Conservation (phyloP, 2,888 invertebrate genomes). For the Chouioia cunea region DNA sequence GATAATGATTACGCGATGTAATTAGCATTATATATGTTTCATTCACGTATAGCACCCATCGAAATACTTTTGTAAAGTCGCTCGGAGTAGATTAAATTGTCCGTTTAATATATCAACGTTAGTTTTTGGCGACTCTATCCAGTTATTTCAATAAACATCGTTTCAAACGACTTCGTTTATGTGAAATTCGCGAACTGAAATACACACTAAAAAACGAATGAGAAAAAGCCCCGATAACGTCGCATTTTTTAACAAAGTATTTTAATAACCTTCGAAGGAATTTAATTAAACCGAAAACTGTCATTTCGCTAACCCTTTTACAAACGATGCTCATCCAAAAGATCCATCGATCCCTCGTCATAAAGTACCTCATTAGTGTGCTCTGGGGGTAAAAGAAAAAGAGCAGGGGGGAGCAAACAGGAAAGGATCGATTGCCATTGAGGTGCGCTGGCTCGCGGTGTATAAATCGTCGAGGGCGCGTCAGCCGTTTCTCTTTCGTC, state of each 20-base stretch:
- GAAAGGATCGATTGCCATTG: conserved; percentile 26
- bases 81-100: conserved; percentile 30
- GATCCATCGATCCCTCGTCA: conserved; percentile 28
- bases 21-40: conserved; percentile 33
- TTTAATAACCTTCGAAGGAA: no score
- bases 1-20: conserved; percentile 17
- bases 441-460: conserved; percentile 9
- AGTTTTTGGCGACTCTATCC: no score
- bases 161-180: no score
- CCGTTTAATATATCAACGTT: background rate
- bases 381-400: background rate
- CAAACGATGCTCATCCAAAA: conserved; percentile 23
- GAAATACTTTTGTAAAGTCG: conserved; percentile 39
- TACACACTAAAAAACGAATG: no score
- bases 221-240: no score
- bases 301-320: background rate
- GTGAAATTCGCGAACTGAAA: no score
- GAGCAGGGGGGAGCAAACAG: background rate
- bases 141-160: no score
- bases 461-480: conserved; percentile 45
- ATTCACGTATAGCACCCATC: conserved; percentile 14
- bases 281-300: no score
- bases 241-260: no score
- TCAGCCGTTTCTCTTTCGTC: conserved; percentile 44
- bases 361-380: conserved; percentile 26